These are phyloP conservation scores for Bambusicola thoracicus DNA, from an alignment of 2,113 vertebrate genomes.

Conservation along the genomic window DNA sequence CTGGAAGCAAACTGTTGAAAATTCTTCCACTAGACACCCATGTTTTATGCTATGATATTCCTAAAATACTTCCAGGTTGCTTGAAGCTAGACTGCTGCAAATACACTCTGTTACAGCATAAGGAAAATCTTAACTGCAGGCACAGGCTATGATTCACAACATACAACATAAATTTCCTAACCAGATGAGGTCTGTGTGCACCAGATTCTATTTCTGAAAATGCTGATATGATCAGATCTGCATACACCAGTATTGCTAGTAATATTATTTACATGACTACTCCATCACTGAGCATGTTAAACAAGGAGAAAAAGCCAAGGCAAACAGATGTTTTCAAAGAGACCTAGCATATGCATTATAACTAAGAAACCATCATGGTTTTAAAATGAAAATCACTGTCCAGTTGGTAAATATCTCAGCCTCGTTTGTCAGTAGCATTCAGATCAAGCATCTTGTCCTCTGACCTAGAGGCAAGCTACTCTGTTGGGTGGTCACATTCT, in stretches of 20 bases:
- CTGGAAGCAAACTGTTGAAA: neutral
- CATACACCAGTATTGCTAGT: neutral
- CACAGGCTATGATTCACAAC: constrained; percentile 4
- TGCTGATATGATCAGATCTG: neutral
- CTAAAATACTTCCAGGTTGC: constrained; percentile 18
- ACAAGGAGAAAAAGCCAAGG: neutral
- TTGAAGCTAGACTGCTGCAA: neutral
- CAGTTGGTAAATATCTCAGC: neutral
- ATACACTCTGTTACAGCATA: neutral
- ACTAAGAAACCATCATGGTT: neutral
- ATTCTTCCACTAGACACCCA: neutral
- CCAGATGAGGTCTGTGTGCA: neutral
- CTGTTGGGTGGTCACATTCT: neutral
- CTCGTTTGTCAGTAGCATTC: neutral
- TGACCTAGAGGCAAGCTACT: neutral
- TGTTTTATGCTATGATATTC: neutral
- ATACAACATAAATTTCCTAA: neutral
- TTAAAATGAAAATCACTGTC: neutral
- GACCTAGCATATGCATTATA: neutral
- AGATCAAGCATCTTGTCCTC: neutral
- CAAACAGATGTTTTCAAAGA: neutral
- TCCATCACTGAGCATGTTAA: neutral
- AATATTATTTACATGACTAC: neutral
- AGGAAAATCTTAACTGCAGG: neutral
- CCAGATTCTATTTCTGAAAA: neutral